phyloP scores from a whole-genome alignment of 2,888 invertebrate genomes.

The Microchrysa polita region DNA sequence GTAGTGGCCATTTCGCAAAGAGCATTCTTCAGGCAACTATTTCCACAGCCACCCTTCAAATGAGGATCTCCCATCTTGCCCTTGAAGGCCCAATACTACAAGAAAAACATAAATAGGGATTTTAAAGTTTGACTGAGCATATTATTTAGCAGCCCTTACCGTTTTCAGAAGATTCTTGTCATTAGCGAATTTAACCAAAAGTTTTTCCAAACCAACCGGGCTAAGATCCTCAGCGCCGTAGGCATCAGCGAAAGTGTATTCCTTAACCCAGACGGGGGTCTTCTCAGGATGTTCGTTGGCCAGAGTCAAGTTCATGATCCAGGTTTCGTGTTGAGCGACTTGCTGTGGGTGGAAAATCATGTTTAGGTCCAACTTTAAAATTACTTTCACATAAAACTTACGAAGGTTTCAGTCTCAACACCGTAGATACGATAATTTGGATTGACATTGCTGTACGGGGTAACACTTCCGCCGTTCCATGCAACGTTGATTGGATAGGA shows the following conservation, averaged over 20 bases:
- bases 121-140: not conserved
- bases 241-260: constrained; percentile 78
- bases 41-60: constrained; percentile 56
- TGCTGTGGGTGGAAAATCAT: constrained; percentile 64
- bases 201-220: constrained; percentile 70
- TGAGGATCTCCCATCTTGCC: constrained; percentile 57
- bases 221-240: constrained; percentile 72
- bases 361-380: not conserved
- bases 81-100: constrained; percentile 56
- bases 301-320: constrained; percentile 78
- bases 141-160: constrained; percentile 52
- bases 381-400: constrained; percentile 61
- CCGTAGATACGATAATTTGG: constrained; percentile 82
- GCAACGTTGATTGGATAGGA: constrained; percentile 71
- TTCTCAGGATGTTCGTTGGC: constrained; percentile 71
- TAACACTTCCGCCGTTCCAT: constrained; percentile 87
- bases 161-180: constrained; percentile 55
- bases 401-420: constrained; percentile 70
- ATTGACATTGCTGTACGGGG: constrained; percentile 77
- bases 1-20: constrained; percentile 58
- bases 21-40: constrained; percentile 55
- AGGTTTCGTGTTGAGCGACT: constrained; percentile 75
- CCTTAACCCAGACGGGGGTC: constrained; percentile 76
- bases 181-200: constrained; percentile 69
- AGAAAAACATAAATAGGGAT: constrained; percentile 40